phyloP scores from a whole-genome alignment of 1,140 invertebrate species.

The Subanguina moxae region DNA sequence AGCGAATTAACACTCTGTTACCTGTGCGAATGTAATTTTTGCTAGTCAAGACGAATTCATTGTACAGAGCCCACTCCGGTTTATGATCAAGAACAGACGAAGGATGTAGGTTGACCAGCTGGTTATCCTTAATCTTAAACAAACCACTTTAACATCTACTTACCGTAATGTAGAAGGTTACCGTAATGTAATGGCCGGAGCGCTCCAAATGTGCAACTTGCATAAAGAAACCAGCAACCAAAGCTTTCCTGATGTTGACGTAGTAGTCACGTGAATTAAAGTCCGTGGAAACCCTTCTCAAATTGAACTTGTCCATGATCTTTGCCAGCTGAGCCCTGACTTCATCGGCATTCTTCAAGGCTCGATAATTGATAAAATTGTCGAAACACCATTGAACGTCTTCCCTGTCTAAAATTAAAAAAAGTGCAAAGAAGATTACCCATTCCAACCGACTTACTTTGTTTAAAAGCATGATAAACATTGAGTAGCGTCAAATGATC shows the following conservation, averaged over 20 bases:
- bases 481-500: constrained; percentile 92
- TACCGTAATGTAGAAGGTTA: too few species aligned
- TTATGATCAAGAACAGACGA: constrained; percentile 97
- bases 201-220: constrained; percentile 94
- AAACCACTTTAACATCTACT: too few species aligned
- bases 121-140: constrained; percentile 84
- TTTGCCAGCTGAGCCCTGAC: constrained; percentile 76
- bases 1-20: too few species aligned
- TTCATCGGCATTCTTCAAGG: constrained; percentile 85
- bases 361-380: constrained; percentile 97
- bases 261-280: constrained; percentile 98
- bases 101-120: constrained; percentile 95
- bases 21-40: constrained; percentile 97
- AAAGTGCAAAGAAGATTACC: background rate
- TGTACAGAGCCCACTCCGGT: constrained; percentile 99
- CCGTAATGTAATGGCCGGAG: constrained; percentile 89
- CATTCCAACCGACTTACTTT: constrained; percentile 73
- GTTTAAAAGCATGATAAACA: constrained; percentile 97
- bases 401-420: constrained; percentile 66
- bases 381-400: constrained; percentile 98
- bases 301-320: constrained; percentile 85
- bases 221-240: constrained; percentile 98
- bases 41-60: constrained; percentile 98
- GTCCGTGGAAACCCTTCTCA: constrained; percentile 83
- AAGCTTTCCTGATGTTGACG: constrained; percentile 92